A percentile compares a stretch with the other conserved stretches of the same genome.
These are phyloP conservation scores for Manis crassicaudata DNA, from an alignment of 2,797 vertebrate genomes.

Conservation along the genomic window DNA sequence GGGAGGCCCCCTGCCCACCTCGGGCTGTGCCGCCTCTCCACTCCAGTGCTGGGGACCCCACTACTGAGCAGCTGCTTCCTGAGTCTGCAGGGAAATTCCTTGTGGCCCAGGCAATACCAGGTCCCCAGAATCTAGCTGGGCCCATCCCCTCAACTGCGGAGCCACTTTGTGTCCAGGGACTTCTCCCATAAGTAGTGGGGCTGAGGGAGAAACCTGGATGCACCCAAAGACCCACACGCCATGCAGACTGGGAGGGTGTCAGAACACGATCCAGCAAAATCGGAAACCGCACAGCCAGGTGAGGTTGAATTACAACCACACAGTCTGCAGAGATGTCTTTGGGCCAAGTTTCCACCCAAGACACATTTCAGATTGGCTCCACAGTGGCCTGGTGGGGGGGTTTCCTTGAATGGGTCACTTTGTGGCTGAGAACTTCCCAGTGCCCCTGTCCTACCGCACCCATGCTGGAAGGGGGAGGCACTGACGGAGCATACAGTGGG, in stretches of 20 bases:
- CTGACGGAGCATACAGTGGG: neutral
- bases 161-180: neutral
- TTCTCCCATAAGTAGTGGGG: rapidly evolving
- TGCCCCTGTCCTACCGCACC: neutral
- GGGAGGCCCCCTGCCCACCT: too few species aligned
- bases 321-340: neutral
- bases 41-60: neutral
- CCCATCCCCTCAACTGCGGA: neutral
- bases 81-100: neutral
- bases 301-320: neutral
- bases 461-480: neutral
- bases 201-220: neutral
- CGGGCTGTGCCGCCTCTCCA: neutral
- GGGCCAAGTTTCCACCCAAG: constrained; percentile 57
- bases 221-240: rapidly evolving
- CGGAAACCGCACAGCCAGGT: neutral
- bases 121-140: neutral
- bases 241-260: rapidly evolving
- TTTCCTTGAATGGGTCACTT: neutral
- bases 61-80: neutral
- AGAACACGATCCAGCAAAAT: neutral
- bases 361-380: neutral
- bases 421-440: neutral
- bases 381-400: neutral
- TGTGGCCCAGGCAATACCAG: neutral